Evolutionary conservation across 1,140 invertebrate genomes (phyloP).

Genomic region (Cydia strobilella): DNA sequence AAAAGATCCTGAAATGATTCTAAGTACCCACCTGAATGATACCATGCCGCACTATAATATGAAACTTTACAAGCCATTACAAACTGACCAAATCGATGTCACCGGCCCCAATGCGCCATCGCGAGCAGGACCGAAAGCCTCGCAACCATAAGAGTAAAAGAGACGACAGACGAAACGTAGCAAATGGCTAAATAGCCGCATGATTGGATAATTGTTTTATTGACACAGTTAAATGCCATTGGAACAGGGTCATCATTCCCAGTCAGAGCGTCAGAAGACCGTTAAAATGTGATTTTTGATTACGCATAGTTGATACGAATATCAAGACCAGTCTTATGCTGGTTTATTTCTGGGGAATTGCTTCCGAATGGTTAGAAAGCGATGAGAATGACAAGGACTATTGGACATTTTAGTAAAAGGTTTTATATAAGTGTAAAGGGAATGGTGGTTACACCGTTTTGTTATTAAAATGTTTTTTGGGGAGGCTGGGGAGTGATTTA

Average conservation of each 20-base stretch:
- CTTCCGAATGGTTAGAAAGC: too few relatives aligned
- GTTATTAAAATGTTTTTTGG: not conserved
- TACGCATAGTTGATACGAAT: too few relatives aligned
- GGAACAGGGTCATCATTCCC: slow-evolving; percentile 33
- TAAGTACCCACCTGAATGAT: not conserved
- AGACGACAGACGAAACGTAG: slow-evolving; percentile 39
- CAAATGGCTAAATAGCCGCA: slow-evolving; percentile 65
- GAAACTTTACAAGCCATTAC: not conserved
- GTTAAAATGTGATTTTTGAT: not conserved
- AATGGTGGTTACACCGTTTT: not conserved
- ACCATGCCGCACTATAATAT: not conserved
- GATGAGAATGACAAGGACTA: too few relatives aligned
- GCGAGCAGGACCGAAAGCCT: slow-evolving; percentile 44
- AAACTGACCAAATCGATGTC: slow-evolving; percentile 41
- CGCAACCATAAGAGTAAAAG: slow-evolving; percentile 33
- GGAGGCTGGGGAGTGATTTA: not conserved
- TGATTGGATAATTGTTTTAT: slow-evolving; percentile 78
- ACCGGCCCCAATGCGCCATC: slow-evolving; percentile 52
- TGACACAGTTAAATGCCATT: slow-evolving; percentile 69
- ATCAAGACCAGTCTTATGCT: too few relatives aligned
- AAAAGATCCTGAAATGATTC: too few relatives aligned
- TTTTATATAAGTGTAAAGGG: not conserved
- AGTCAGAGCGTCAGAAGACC: not conserved
- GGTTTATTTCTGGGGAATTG: too few relatives aligned
- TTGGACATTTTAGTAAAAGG: not conserved